A percentile compares a stretch with the other conserved stretches of the same genome.
These are phyloP conservation scores for Parotocinclus haroldoi DNA, from an alignment of 2,797 vertebrate species.

Conservation along the genomic window DNA sequence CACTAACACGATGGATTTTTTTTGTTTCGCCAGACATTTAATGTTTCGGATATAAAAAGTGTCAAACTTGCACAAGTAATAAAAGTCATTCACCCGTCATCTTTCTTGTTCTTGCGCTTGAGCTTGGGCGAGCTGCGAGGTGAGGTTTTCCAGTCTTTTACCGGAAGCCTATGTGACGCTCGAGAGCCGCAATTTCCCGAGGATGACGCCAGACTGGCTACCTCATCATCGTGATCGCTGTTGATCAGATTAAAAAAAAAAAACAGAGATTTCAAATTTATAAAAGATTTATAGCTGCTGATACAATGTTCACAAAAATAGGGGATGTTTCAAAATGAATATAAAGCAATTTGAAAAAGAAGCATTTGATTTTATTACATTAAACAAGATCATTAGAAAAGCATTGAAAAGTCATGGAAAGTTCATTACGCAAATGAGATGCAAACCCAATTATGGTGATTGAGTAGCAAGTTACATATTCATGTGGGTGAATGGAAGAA, in stretches of 20 bases:
- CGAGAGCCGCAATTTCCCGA: constrained; percentile 83
- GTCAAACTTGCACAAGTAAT: not conserved
- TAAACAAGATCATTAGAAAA: no score
- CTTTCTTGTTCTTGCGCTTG: constrained; percentile 87
- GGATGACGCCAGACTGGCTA: constrained; percentile 84
- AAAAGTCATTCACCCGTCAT: constrained; percentile 73
- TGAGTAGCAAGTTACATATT: no score
- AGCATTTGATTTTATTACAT: no score
- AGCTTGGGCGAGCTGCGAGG: constrained; percentile 87
- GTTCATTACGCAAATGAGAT: no score
- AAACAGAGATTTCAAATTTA: not conserved
- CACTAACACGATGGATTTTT: no score
- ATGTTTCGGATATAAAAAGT: not conserved
- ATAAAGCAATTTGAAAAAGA: no score
- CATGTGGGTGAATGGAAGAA: no score
- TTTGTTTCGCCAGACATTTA: no score
- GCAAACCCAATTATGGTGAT: no score
- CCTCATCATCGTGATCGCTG: constrained; percentile 94
- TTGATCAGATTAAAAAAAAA: not conserved
- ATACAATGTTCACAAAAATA: no score
- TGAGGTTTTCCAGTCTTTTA: constrained; percentile 94
- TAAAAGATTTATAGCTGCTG: not conserved
- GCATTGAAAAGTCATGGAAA: no score
- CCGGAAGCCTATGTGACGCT: constrained; percentile 80
- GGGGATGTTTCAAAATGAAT: no score